Percentiles rank a stretch among this genome's conserved stretches.
Evolutionary conservation across 2,113 vertebrate genomes (phyloP).

Genomic region (Fulica atra): DNA sequence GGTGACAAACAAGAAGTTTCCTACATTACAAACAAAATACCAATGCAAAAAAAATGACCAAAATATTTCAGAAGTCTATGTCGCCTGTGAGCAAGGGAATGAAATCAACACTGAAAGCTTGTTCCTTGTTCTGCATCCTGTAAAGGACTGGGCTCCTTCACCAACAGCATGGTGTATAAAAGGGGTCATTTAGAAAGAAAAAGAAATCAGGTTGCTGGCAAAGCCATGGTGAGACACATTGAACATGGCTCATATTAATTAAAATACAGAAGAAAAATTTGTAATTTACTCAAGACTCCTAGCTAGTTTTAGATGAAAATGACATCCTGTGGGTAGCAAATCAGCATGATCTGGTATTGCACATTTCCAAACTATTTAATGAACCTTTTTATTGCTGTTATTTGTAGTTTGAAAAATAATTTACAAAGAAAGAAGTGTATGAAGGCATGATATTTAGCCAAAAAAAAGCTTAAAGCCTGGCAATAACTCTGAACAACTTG

Average conservation of each 20-base stretch:
- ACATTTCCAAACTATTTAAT: neutral
- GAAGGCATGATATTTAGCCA: neutral
- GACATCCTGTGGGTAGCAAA: neutral
- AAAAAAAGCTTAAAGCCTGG: neutral
- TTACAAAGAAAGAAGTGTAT: neutral
- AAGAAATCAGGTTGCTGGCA: neutral
- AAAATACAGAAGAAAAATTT: neutral
- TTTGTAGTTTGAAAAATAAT: neutral
- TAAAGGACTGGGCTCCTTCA: neutral
- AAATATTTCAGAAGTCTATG: neutral
- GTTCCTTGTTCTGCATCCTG: neutral
- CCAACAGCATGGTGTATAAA: neutral
- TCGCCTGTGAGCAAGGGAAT: neutral
- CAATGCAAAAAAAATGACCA: neutral
- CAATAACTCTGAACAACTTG: neutral
- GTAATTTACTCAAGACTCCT: slow-evolving; percentile 3
- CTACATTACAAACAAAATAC: neutral
- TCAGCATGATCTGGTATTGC: neutral
- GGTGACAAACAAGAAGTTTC: neutral
- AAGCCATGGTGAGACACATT: neutral
- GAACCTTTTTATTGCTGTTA: neutral
- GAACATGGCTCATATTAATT: neutral
- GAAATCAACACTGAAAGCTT: neutral
- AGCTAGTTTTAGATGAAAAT: neutral
- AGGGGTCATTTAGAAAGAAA: neutral